A percentile compares a stretch with the other conserved stretches of the same genome.
phyloP scores from a whole-genome alignment of 2,113 vertebrate genomes.

The Zosterops pallidus region DNA sequence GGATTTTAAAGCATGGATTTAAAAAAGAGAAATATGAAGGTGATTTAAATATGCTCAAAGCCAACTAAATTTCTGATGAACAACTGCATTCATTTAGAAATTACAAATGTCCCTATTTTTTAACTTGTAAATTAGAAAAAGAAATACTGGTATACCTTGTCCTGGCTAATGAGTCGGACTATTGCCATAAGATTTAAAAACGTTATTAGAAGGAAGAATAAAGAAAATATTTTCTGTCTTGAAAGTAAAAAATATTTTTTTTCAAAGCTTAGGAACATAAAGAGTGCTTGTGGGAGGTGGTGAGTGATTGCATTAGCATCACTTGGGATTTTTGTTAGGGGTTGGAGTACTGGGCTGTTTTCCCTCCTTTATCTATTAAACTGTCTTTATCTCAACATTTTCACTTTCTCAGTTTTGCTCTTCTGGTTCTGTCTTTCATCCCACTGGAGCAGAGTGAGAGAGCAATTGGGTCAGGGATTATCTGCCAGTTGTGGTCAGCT shows the following conservation, averaged over 20 bases:
- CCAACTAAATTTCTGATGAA: neutral
- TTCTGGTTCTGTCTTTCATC: neutral
- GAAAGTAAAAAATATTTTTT: neutral
- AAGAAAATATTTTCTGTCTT: neutral
- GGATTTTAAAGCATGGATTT: neutral
- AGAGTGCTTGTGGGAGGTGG: neutral
- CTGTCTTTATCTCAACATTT: neutral
- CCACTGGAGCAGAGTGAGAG: fast-evolving
- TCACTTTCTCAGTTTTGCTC: neutral
- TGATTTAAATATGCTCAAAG: neutral
- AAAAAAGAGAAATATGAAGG: neutral
- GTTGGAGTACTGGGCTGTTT: fast-evolving
- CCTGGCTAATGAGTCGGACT: neutral
- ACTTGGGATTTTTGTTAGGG: fast-evolving
- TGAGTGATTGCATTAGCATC: neutral
- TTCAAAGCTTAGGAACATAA: neutral
- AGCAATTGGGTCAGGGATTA: neutral
- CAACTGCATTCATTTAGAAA: neutral
- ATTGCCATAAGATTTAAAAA: neutral
- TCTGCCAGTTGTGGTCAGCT: neutral
- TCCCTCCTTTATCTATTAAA: neutral
- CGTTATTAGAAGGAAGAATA: neutral
- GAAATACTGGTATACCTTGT: neutral
- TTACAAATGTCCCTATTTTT: neutral
- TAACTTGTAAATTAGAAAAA: neutral